Conservation (phyloP, 2,888 invertebrate genomes). For the Bembecia ichneumoniformis region DNA sequence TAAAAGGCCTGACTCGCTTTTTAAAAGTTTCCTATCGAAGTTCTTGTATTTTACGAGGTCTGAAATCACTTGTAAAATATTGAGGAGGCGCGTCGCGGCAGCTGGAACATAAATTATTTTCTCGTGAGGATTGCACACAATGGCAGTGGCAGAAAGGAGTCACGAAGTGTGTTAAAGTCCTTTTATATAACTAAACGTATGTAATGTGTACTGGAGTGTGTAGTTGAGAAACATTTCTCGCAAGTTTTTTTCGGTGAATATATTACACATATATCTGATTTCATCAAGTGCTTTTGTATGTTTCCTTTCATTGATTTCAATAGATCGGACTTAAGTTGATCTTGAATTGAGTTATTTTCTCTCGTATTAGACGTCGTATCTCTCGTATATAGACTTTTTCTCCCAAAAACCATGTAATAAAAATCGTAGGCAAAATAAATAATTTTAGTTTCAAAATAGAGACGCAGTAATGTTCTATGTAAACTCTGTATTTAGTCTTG, state of each 20-base stretch:
- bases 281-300: too few species aligned
- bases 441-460: too few species aligned
- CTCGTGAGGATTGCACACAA: constrained; percentile 26
- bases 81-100: constrained; percentile 30
- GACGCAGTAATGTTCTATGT: too few species aligned
- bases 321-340: too few species aligned
- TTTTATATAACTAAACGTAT: constrained; percentile 2
- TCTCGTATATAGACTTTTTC: too few species aligned
- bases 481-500: too few species aligned
- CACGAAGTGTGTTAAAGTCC: constrained; percentile 9
- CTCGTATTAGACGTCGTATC: too few species aligned
- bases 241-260: background rate
- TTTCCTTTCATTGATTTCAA: too few species aligned
- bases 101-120: constrained; percentile 38
- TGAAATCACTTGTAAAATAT: constrained; percentile 54
- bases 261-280: too few species aligned
- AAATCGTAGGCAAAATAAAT: too few species aligned
- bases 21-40: constrained; percentile 45
- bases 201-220: background rate
- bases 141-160: constrained; percentile 2
- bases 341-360: too few species aligned
- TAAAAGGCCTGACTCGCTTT: constrained; percentile 41
- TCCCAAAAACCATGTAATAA: too few species aligned
- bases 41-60: constrained; percentile 48
- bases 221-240: background rate